A percentile compares a stretch with the other conserved stretches of the same genome.
These are phyloP conservation scores for Meriones unguiculatus DNA, from an alignment of 2,113 vertebrate genomes.

Conservation along the genomic window DNA sequence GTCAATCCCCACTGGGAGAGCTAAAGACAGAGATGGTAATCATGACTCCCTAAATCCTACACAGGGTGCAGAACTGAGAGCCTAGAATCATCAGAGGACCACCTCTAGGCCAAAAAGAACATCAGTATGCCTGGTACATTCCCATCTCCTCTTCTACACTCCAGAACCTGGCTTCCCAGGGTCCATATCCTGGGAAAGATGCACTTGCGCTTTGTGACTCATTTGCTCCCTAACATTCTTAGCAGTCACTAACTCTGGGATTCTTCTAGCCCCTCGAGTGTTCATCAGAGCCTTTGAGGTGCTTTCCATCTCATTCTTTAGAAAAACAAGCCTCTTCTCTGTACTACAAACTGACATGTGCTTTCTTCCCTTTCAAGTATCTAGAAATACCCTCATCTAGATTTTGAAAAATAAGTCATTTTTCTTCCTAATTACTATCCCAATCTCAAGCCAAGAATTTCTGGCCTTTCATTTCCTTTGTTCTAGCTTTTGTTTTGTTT, in stretches of 20 bases:
- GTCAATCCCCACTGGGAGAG: not conserved
- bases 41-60: not conserved
- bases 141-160: not conserved
- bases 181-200: too few species aligned
- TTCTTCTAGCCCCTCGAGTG: not conserved
- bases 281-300: not conserved
- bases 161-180: not conserved
- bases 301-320: not conserved
- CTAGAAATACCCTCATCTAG: not conserved
- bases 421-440: not conserved
- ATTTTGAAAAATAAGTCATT: not conserved
- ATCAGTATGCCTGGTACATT: not conserved
- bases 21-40: not conserved
- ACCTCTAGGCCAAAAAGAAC: not conserved
- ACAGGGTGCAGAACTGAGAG: not conserved
- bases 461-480: not conserved
- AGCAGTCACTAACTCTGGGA: not conserved
- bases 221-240: not conserved
- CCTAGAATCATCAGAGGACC: not conserved
- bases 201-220: not conserved
- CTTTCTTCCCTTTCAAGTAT: not conserved
- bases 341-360: not conserved
- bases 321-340: not conserved
- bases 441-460: not conserved
- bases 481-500: not conserved